Evolutionary conservation across 2,888 invertebrate genomes (phyloP).

Genomic region (Metacarcinus magister): DNA sequence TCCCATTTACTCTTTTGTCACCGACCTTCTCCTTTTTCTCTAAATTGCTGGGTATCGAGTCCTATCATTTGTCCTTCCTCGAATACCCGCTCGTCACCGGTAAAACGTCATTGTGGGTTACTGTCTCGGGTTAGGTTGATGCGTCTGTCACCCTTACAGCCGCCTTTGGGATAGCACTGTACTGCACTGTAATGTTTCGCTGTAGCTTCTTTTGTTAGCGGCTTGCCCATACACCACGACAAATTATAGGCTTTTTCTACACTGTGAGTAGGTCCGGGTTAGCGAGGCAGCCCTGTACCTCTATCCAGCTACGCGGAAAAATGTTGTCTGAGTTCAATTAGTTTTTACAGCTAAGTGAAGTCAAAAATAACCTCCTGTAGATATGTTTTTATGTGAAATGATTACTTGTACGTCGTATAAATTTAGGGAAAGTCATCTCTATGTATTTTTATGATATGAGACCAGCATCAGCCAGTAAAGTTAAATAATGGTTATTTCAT

Average conservation of each 20-base stretch:
- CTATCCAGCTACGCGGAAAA: not conserved
- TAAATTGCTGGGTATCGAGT: slow-evolving; percentile 63
- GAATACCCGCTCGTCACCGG: not conserved
- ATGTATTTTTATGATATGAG: too few relatives aligned
- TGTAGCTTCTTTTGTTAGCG: slow-evolving; percentile 57
- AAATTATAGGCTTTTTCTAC: slow-evolving; percentile 56
- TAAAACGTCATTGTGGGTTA: not conserved
- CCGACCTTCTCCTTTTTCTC: slow-evolving; percentile 58
- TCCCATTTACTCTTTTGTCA: slow-evolving; percentile 58
- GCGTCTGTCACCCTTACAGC: not conserved
- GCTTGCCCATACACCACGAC: slow-evolving; percentile 53
- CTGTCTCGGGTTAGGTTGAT: not conserved
- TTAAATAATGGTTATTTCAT: too few relatives aligned
- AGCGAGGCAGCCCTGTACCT: not conserved
- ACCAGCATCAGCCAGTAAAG: too few relatives aligned
- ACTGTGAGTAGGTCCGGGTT: not conserved
- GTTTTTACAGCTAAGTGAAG: too few relatives aligned
- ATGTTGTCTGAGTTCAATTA: too few relatives aligned
- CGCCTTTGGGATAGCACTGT: not conserved
- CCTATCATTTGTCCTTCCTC: slow-evolving; percentile 52
- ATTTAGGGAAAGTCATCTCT: too few relatives aligned
- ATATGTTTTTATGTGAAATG: too few relatives aligned
- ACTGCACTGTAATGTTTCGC: not conserved
- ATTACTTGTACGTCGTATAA: too few relatives aligned
- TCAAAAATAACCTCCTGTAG: too few relatives aligned